These are phyloP conservation scores for Anastrepha obliqua DNA, from an alignment of 1,140 invertebrate species.

Conservation along the genomic window DNA sequence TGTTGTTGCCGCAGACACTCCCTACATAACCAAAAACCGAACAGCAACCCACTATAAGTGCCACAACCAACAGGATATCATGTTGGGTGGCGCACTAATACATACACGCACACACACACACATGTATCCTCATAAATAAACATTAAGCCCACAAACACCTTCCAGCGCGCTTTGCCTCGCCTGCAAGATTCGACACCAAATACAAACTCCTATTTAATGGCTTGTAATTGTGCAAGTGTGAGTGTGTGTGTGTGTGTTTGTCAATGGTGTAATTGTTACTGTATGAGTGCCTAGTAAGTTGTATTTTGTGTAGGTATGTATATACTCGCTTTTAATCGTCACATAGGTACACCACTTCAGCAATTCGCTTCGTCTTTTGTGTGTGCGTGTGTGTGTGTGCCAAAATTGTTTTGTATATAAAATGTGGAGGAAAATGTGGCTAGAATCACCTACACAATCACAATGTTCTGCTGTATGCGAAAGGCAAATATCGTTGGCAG, in stretches of 20 bases:
- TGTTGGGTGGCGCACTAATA: not conserved
- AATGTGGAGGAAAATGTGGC: not conserved
- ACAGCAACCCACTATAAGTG: not conserved
- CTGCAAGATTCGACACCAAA: not conserved
- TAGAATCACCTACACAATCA: not conserved
- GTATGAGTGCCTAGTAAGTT: not conserved
- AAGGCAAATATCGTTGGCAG: too few relatives aligned
- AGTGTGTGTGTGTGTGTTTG: not conserved
- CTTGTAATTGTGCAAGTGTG: not conserved
- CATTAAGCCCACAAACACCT: constrained; percentile 10
- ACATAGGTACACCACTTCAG: not conserved
- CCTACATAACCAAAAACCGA: not conserved
- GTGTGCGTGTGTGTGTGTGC: too few relatives aligned
- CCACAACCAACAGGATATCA: not conserved
- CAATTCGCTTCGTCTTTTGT: not conserved
- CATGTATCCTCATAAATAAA: not conserved
- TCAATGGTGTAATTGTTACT: not conserved
- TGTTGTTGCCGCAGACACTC: constrained; percentile 4
- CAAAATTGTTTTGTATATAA: not conserved
- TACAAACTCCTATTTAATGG: not conserved
- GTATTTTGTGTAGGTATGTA: not conserved
- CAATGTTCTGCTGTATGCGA: not conserved
- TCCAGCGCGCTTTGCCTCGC: not conserved
- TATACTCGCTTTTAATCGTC: not conserved
- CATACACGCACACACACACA: not conserved